Evolutionary conservation across 2,888 invertebrate species (phyloP), one percentile per base, ranked within the genome.

Genomic region (Artemia sinica): DNA sequence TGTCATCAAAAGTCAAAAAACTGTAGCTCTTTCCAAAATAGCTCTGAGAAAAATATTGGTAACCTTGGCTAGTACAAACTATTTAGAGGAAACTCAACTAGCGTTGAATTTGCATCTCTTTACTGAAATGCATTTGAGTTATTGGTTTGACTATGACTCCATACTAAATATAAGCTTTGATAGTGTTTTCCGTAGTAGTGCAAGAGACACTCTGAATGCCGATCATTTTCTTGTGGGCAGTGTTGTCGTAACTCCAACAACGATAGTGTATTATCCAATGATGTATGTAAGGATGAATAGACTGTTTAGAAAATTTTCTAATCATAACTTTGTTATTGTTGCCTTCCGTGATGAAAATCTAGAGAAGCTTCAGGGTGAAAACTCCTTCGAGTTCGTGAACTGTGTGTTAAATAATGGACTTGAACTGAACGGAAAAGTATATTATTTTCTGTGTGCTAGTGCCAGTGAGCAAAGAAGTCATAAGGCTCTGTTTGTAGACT

Each of bases 261-360:
- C 49, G 49, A 4, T 49, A 18, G 67, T 67, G 11, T 67, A 63
- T 49, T 67, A 67, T 50, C 14, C 67, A n/a, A 12, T 50, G 50
- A 50, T 67, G 18, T 8, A 51, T n/a, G 50, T 67, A 12, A 67
- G 14, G 50, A 67, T 13, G 49, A 67, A 18, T 50, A 41, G 67
- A 49, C 50, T 67, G 67, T 50, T 67, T 14, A 41, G 67, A 8
- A 67, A 48, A n/a, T 67, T 67, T 50, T 18, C 13, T n/a, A n/a
- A 49, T n/a, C 49, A n/a, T 12, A 18, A 49, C 6, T 67, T 67
- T 18, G 49, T 50, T 18, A 67, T 49, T 63, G 67, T 67, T n/a
- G 67, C 49, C 8, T 67, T 67, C 49, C 67, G 67, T 1, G 67
- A 67, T 50, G 67, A 67, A 18, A 12, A 67, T 13, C 49, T 67